phyloP scores from a whole-genome alignment of 1,140 invertebrate genomes.

The Diorhabda elongata region DNA sequence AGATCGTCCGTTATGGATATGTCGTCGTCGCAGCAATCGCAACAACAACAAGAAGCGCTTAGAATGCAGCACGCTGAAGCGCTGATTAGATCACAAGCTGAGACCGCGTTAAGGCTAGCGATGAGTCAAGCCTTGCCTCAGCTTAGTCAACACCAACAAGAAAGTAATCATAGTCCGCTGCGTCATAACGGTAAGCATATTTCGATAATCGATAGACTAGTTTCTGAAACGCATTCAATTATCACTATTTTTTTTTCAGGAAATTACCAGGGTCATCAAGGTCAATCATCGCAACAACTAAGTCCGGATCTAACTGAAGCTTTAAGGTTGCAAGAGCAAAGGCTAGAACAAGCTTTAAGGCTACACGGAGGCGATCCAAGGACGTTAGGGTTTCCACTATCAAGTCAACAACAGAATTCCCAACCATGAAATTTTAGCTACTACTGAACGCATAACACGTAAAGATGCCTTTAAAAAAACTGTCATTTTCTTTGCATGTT shows the following conservation, averaged over 20 bases:
- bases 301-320: constrained; percentile 65
- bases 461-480: constrained; percentile 10
- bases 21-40: constrained; percentile 49
- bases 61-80: constrained; percentile 64
- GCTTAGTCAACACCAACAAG: constrained; percentile 46
- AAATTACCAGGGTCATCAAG: constrained; percentile 51
- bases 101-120: constrained; percentile 73
- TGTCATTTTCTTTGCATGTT: neutral
- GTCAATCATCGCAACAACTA: constrained; percentile 50
- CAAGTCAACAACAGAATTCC: constrained; percentile 53
- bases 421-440: constrained; percentile 60
- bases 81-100: constrained; percentile 74
- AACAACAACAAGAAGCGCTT: constrained; percentile 64
- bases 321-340: constrained; percentile 71
- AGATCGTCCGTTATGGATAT: constrained; percentile 45
- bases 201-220: constrained; percentile 44
- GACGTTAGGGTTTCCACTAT: constrained; percentile 59
- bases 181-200: constrained; percentile 43
- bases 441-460: constrained; percentile 48
- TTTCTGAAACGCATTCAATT: neutral
- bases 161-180: constrained; percentile 40
- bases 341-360: constrained; percentile 74
- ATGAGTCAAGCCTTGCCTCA: constrained; percentile 58
- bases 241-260: constrained; percentile 45
- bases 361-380: constrained; percentile 66